Conservation (phyloP, 2,797 vertebrate genomes). For the Microctenopoma stevenorrisi region DNA sequence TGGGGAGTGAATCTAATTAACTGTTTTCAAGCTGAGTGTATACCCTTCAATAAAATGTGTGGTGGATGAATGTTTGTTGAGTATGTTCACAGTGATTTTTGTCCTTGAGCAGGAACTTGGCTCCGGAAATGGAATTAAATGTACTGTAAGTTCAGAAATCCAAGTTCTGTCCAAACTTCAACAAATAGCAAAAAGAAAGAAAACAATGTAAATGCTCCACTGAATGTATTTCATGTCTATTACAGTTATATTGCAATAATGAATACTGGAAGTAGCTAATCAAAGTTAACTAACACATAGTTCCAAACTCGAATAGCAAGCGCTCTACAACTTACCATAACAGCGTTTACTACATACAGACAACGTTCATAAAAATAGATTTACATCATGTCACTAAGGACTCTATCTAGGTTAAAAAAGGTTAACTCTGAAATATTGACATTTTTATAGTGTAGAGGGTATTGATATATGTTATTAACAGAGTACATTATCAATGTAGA, state of each 20-base stretch:
- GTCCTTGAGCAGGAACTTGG: constrained; percentile 23
- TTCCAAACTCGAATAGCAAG: too few species aligned
- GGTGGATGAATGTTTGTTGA: background rate
- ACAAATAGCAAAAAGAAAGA: background rate
- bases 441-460: too few species aligned
- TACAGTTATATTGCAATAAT: too few species aligned
- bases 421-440: too few species aligned
- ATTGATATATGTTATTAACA: too few species aligned
- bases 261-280: background rate
- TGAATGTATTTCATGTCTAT: background rate
- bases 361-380: too few species aligned
- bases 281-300: background rate
- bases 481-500: too few species aligned
- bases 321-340: background rate
- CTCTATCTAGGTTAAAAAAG: too few species aligned
- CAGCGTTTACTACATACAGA: background rate
- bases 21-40: constrained; percentile 38
- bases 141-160: background rate
- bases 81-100: constrained; percentile 3
- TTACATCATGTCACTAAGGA: too few species aligned
- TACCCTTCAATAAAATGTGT: constrained; percentile 22
- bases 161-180: background rate
- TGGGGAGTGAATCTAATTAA: constrained; percentile 49
- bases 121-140: background rate
- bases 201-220: background rate